A percentile compares a stretch with the other conserved stretches of the same genome.
These are phyloP conservation scores for Mycogona germanica DNA, from an alignment of 2,888 invertebrate species.

Conservation along the genomic window DNA sequence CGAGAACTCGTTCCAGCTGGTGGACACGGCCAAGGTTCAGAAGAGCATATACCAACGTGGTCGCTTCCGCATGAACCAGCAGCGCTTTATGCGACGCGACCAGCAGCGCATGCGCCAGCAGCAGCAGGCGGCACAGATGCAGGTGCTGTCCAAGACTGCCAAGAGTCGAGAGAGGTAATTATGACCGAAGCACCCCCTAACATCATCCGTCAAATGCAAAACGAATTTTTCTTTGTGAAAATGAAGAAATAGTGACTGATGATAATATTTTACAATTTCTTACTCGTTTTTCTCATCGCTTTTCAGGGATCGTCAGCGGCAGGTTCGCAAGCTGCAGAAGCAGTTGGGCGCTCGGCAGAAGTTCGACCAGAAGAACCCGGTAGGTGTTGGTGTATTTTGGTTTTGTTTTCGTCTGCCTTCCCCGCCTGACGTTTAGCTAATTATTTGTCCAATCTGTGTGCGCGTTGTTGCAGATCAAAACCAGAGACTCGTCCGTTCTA, in stretches of 20 bases:
- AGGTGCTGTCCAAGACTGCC: slow-evolving; percentile 65
- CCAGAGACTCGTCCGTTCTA: slow-evolving; percentile 91
- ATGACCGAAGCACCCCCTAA: too few relatives aligned
- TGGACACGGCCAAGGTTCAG: slow-evolving; percentile 81
- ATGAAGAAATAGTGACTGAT: slow-evolving; percentile 8
- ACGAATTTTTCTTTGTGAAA: slow-evolving; percentile 9
- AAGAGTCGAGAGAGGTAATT: slow-evolving; percentile 46
- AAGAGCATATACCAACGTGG: slow-evolving; percentile 89
- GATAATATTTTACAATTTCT: too few relatives aligned
- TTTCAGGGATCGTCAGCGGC: slow-evolving; percentile 39
- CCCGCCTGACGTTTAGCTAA: not conserved
- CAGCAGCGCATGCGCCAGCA: slow-evolving; percentile 35
- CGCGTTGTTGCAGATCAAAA: slow-evolving; percentile 71
- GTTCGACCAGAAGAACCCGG: slow-evolving; percentile 41
- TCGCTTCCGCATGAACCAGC: slow-evolving; percentile 40
- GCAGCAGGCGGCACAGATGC: slow-evolving; percentile 49
- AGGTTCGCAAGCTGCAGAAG: slow-evolving; percentile 75
- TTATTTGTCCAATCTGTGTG: too few relatives aligned
- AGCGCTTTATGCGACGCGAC: slow-evolving; percentile 49
- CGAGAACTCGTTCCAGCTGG: slow-evolving; percentile 95
- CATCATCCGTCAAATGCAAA: not conserved
- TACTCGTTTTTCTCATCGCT: slow-evolving; percentile 8
- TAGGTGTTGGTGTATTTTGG: not conserved
- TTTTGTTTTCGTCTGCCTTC: not conserved
- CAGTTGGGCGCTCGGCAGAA: slow-evolving; percentile 47